Evolutionary conservation across 2,113 vertebrate genomes (phyloP), one percentile per base, ranked within the genome.

Genomic region (Pluvialis apricaria): DNA sequence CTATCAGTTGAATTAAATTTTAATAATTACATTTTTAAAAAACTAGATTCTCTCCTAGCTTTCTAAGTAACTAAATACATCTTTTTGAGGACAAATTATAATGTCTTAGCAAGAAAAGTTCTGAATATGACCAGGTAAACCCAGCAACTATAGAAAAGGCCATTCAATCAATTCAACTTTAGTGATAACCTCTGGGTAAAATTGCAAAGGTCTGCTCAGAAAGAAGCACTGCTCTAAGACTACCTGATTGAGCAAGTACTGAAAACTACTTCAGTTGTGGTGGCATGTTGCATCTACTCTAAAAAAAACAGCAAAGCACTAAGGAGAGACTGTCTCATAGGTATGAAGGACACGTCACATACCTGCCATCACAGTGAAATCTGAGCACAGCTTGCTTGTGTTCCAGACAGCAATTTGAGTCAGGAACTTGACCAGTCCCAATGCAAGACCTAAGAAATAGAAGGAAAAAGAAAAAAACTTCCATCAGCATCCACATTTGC

Each of bases 391-490:
- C 51, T 58, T 28, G 44, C 34, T 38, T 49, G 11, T 9, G 1
- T 14, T 34, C 3, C 66, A 1, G 18, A 4, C 0, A 2, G 62
- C 32, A 65, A 81, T 44, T 10, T 0, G 1, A 49, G 62, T 62
- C 34, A 68, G 28, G 25, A 49, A 34, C 18, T n/a, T 57, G 36
- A 81, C 11, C 49, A 40, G n/a, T 78, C 28, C 21, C 5, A 36
- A n/a, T 1, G 10, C 21, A 61, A 42, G 15, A 28, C 51, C 82
- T 79, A 51, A 45, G 36, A 47, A 64, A 87, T 18, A 70, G 11
- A 82, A 78, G 28, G 18, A 55, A 84, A 85, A 31, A 28, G 16
- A 79, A 40, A 34, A 86, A 14, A n/a, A n/a, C n/a, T 25, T 32
- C 47, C 42, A 55, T 78, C 68, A 78, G 22, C 29, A 19, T 29